Conservation (phyloP, 2,113 vertebrate species). For the Phalacrocorax carbo region DNA sequence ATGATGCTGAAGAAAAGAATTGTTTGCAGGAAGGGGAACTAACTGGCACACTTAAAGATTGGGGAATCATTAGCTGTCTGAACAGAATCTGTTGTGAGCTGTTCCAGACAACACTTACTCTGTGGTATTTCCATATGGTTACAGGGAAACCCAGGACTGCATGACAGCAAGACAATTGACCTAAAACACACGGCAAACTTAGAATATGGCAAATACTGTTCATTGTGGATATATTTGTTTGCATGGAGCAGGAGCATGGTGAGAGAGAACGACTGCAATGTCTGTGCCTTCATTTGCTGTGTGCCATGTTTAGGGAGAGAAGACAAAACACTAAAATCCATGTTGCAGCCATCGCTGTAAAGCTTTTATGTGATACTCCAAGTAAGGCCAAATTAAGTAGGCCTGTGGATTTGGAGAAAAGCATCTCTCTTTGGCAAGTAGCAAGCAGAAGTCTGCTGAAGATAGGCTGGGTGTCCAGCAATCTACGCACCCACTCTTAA, state of each 20-base stretch:
- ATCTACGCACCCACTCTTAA: background rate
- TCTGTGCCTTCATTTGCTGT: background rate
- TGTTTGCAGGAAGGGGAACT: slow-evolving; percentile 4
- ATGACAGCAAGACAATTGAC: slow-evolving; percentile 19
- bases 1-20: slow-evolving; percentile 6
- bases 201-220: background rate
- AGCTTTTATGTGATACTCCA: background rate
- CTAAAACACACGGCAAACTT: slow-evolving; percentile 21
- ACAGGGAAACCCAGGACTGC: slow-evolving; percentile 42
- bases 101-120: slow-evolving; percentile 59
- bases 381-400: background rate
- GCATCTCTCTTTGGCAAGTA: background rate
- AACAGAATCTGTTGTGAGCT: slow-evolving; percentile 34
- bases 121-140: slow-evolving; percentile 62
- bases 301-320: background rate
- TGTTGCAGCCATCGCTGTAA: background rate
- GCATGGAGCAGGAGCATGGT: background rate
- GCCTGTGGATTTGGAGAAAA: background rate
- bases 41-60: slow-evolving; percentile 8
- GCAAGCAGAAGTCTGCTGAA: background rate
- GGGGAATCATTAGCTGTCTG: slow-evolving; percentile 66
- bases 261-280: background rate
- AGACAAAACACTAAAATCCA: background rate
- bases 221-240: background rate
- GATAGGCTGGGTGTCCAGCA: background rate